Conservation (phyloP, 53 echinoderm and acorn worm species). For the Glandiceps talaboti region DNA sequence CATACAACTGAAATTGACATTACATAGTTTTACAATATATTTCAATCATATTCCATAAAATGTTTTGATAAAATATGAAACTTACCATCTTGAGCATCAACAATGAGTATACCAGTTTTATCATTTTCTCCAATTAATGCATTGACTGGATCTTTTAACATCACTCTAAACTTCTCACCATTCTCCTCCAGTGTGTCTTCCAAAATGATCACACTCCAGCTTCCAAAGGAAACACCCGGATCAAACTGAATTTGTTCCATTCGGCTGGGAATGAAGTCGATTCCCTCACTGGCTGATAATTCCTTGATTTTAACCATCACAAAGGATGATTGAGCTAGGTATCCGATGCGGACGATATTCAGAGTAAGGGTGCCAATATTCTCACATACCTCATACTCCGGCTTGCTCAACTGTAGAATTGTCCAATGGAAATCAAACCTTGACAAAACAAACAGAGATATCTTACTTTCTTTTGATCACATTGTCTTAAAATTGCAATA, state of each 20-base stretch:
- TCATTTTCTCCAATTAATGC: constrained; percentile 57
- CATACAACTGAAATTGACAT: too few relatives aligned
- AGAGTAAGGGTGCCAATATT: constrained; percentile 62
- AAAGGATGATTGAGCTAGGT: constrained; percentile 71
- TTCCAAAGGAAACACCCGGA: constrained; percentile 44
- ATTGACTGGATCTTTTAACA: constrained; percentile 44
- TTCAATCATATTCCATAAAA: too few relatives aligned
- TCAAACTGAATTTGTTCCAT: constrained; percentile 85
- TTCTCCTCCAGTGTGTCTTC: constrained; percentile 73
- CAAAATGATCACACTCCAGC: constrained; percentile 54
- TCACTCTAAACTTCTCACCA: constrained; percentile 61
- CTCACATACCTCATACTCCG: constrained; percentile 70
- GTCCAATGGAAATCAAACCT: constrained; percentile 92
- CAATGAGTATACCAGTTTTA: constrained; percentile 59
- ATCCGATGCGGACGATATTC: constrained; percentile 53
- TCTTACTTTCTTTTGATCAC: too few relatives aligned
- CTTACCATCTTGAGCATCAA: constrained; percentile 72
- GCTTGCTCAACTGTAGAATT: constrained; percentile 41
- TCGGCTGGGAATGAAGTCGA: constrained; percentile 44
- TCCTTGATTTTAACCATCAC: constrained; percentile 39
- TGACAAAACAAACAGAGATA: too few relatives aligned
- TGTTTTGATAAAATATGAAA: too few relatives aligned
- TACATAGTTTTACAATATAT: too few relatives aligned
- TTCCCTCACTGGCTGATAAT: constrained; percentile 44
- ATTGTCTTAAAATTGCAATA: too few relatives aligned